These are phyloP conservation scores for Chondrilla cf. caribensis DNA, from an alignment of 37 sponge, comb jelly and placozoan species.

Conservation along the genomic window DNA sequence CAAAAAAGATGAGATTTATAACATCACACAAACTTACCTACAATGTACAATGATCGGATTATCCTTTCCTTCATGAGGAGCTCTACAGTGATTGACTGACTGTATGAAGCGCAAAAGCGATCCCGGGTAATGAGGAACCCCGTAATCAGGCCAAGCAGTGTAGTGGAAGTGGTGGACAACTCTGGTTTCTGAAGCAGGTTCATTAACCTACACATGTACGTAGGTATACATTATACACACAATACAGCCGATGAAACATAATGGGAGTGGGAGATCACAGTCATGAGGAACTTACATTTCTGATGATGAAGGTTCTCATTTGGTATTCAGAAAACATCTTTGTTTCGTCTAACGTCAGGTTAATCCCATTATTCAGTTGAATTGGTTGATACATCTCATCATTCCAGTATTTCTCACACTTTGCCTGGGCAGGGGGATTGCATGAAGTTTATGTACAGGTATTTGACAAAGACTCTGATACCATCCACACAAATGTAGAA, in stretches of 20 bases:
- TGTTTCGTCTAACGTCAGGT: not conserved
- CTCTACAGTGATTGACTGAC: not conserved
- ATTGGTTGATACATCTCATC: not conserved
- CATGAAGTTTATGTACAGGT: no score
- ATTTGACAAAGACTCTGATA: no score
- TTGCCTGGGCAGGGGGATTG: no score
- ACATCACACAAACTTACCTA: not conserved
- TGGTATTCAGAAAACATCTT: not conserved
- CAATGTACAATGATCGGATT: not conserved
- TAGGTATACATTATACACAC: no score
- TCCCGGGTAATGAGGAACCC: not conserved
- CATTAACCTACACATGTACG: not conserved
- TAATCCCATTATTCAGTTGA: not conserved
- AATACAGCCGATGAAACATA: no score
- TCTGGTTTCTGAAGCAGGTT: not conserved
- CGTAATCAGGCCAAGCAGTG: constrained; percentile 8
- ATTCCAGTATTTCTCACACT: not conserved
- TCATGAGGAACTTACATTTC: not conserved
- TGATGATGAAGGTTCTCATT: not conserved
- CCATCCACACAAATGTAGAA: no score
- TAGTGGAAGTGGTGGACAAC: constrained; percentile 4
- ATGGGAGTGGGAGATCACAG: no score
- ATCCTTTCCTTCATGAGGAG: not conserved
- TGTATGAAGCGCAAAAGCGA: not conserved
- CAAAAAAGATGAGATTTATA: no score